phyloP scores from a whole-genome alignment of 1,140 invertebrate species.

The Conus ventricosus region DNA sequence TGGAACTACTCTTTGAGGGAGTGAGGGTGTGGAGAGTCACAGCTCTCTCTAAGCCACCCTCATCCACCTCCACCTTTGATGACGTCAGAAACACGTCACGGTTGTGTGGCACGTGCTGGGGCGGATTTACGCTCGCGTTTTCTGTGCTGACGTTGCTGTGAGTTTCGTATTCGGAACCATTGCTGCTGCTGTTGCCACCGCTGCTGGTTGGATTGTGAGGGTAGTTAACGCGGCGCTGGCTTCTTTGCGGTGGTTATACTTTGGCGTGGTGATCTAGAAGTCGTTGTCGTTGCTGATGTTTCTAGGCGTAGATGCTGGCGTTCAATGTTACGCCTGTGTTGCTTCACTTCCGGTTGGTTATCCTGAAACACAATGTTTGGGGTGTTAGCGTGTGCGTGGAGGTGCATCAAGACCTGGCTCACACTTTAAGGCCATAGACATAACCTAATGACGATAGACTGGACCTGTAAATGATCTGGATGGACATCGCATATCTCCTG shows the following conservation, averaged over 20 bases:
- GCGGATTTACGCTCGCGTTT: background rate
- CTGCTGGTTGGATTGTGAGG: slow-evolving; percentile 42
- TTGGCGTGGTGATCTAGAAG: slow-evolving; percentile 43
- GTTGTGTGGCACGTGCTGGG: background rate
- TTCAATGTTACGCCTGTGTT: slow-evolving; percentile 47
- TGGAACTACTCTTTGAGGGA: slow-evolving; percentile 25
- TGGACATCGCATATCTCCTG: no score
- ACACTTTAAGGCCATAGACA: no score
- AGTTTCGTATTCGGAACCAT: background rate
- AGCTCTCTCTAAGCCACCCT: background rate
- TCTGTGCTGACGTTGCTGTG: background rate
- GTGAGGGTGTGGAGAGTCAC: slow-evolving; percentile 32
- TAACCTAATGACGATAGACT: no score
- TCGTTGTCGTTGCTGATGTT: slow-evolving; percentile 47
- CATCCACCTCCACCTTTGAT: background rate
- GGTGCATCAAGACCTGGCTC: no score
- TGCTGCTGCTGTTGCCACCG: slow-evolving; percentile 17
- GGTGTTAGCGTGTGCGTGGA: no score
- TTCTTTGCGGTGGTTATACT: background rate
- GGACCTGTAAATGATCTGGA: no score
- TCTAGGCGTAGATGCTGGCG: slow-evolving; percentile 46
- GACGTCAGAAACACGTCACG: background rate
- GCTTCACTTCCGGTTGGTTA: slow-evolving; percentile 48
- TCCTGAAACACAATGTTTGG: background rate
- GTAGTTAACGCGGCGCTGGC: background rate